These are phyloP conservation scores for Drosophila tropicalis DNA, from an alignment of 1,140 invertebrate genomes.

Conservation along the genomic window DNA sequence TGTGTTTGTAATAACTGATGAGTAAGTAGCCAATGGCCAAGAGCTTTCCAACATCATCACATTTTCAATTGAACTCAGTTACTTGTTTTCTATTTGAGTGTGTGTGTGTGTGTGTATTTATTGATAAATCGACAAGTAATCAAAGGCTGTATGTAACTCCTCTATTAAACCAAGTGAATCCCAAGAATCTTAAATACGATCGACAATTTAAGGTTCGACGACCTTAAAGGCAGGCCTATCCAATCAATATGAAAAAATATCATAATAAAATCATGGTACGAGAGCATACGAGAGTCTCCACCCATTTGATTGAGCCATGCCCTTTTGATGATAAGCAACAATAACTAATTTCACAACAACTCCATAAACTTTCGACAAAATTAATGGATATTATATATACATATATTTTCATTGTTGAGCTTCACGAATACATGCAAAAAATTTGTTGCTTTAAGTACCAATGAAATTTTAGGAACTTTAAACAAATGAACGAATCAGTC, in stretches of 20 bases:
- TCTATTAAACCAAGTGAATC: not conserved
- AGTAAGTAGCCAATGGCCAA: not conserved
- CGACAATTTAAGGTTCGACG: too few relatives aligned
- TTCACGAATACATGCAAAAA: too few relatives aligned
- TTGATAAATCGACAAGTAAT: not conserved
- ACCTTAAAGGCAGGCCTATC: too few relatives aligned
- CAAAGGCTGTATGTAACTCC: not conserved
- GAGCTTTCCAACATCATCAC: not conserved
- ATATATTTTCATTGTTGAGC: too few relatives aligned
- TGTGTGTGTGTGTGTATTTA: not conserved
- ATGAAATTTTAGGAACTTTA: too few relatives aligned
- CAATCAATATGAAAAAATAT: too few relatives aligned
- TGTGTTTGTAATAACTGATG: conserved; percentile 52
- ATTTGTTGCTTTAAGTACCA: too few relatives aligned
- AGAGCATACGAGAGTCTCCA: not conserved
- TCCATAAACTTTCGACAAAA: not conserved
- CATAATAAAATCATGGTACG: too few relatives aligned
- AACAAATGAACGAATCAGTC: too few relatives aligned
- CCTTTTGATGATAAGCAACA: not conserved
- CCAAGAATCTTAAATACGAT: not conserved
- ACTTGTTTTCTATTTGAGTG: not conserved
- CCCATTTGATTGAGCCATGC: not conserved
- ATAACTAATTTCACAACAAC: not conserved
- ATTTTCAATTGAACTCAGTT: not conserved
- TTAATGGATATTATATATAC: too few relatives aligned